phyloP scores from a whole-genome alignment of 2,888 invertebrate species.

The Eledona agricola region DNA sequence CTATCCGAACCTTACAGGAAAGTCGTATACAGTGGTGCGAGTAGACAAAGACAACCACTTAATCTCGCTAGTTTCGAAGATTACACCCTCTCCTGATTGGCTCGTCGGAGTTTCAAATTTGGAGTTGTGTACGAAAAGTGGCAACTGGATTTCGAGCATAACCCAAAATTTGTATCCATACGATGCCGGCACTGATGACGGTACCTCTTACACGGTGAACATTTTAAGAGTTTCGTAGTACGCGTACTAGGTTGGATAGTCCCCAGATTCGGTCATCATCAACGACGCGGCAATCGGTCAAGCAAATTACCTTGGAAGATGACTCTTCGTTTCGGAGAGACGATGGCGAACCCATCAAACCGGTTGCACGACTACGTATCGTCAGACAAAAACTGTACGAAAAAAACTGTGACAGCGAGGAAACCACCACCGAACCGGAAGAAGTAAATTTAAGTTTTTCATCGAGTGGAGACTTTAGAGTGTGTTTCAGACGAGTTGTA shows the following conservation, averaged over 20 bases:
- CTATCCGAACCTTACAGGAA: conserved; percentile 84
- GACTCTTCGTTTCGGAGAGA: conserved; percentile 90
- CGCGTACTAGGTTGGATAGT: conserved; percentile 61
- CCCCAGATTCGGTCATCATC: conserved; percentile 68
- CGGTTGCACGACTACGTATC: conserved; percentile 83
- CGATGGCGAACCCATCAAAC: conserved; percentile 79
- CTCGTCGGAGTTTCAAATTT: conserved; percentile 89
- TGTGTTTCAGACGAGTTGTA: conserved; percentile 63
- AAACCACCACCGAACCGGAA: conserved; percentile 59
- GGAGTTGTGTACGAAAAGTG: conserved; percentile 86
- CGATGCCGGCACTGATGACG: conserved; percentile 93
- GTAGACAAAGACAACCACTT: conserved; percentile 90
- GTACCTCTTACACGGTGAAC: conserved; percentile 79
- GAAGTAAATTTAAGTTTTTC: no score
- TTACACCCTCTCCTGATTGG: conserved; percentile 98
- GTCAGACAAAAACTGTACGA: conserved; percentile 80
- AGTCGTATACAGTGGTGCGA: conserved; percentile 84
- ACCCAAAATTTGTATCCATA: conserved; percentile 89
- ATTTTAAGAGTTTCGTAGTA: not conserved
- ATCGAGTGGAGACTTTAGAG: no score
- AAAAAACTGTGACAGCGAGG: conserved; percentile 70
- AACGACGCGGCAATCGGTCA: conserved; percentile 70
- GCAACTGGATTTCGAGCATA: conserved; percentile 84
- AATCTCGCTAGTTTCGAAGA: conserved; percentile 90
- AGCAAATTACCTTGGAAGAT: conserved; percentile 81